These are phyloP conservation scores for Phacellophora camtschatica DNA, from an alignment of 30 jellyfish, hydroid and myxozoan genomes.

Conservation along the genomic window DNA sequence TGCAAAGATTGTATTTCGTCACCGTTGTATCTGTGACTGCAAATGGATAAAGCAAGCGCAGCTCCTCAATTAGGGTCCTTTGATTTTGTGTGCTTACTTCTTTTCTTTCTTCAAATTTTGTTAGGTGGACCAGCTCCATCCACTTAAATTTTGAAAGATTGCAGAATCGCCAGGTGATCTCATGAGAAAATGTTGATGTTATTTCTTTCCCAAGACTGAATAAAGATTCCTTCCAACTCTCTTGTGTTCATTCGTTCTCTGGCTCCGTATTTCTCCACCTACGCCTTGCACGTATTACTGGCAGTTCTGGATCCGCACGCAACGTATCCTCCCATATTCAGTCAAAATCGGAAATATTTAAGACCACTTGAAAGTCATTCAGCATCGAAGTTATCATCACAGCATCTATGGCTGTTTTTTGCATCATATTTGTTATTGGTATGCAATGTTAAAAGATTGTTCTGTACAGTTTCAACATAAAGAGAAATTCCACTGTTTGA, in stretches of 20 bases:
- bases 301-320: not conserved
- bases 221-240: not conserved
- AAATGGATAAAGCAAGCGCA: not conserved
- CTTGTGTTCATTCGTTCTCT: not conserved
- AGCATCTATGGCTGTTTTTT: too few relatives aligned
- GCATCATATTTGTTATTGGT: too few relatives aligned
- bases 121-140: not conserved
- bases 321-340: not conserved
- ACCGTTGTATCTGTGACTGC: not conserved
- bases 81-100: not conserved
- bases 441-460: too few relatives aligned
- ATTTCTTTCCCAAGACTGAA: not conserved
- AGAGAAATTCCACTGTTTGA: too few relatives aligned
- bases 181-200: not conserved
- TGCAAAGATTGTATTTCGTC: not conserved
- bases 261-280: not conserved
- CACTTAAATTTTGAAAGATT: not conserved
- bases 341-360: not conserved
- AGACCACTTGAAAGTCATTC: not conserved
- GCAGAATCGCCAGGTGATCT: not conserved
- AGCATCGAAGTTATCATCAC: slow-evolving; percentile 11
- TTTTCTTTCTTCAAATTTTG: not conserved
- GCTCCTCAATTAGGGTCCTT: not conserved
- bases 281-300: not conserved
- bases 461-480: too few relatives aligned